Percentiles rank a stretch among this genome's conserved stretches.
Conservation (phyloP, 23 tunicate genomes). For the Halocynthia aurantium region DNA sequence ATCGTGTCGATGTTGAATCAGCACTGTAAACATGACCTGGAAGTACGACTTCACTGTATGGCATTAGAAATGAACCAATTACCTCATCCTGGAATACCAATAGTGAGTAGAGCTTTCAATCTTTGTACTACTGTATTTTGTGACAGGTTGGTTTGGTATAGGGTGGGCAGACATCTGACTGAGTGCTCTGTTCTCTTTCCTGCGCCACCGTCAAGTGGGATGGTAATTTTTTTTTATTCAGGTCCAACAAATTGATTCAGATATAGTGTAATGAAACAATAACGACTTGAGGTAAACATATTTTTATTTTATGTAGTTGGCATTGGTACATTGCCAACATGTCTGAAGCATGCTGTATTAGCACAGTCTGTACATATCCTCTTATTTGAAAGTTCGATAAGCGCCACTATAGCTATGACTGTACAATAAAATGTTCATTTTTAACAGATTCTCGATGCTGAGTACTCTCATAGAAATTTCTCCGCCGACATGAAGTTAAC, state of each 20-base stretch:
- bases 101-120: conserved; percentile 6
- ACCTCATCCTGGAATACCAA: conserved; percentile 38
- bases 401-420: not conserved
- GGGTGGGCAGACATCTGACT: not conserved
- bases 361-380: not conserved
- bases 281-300: too few relatives aligned
- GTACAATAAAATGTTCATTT: not conserved
- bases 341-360: not conserved
- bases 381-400: not conserved
- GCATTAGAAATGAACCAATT: conserved; percentile 12
- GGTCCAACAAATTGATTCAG: too few relatives aligned
- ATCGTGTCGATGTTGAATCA: conserved; percentile 58
- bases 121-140: too few relatives aligned
- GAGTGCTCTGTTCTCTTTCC: too few relatives aligned
- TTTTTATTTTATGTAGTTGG: too few relatives aligned
- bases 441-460: too few relatives aligned
- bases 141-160: not conserved
- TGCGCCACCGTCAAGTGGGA: too few relatives aligned
- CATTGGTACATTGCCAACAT: too few relatives aligned
- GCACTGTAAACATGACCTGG: conserved; percentile 40
- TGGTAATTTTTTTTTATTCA: too few relatives aligned
- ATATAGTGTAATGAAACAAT: too few relatives aligned
- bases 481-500: conserved; percentile 1
- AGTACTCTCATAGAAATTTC: too few relatives aligned
- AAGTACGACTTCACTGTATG: conserved; percentile 23